Base-by-base conservation (phyloP, 2,113 vertebrate species). In the Tetraodon nigroviridis region DNA sequence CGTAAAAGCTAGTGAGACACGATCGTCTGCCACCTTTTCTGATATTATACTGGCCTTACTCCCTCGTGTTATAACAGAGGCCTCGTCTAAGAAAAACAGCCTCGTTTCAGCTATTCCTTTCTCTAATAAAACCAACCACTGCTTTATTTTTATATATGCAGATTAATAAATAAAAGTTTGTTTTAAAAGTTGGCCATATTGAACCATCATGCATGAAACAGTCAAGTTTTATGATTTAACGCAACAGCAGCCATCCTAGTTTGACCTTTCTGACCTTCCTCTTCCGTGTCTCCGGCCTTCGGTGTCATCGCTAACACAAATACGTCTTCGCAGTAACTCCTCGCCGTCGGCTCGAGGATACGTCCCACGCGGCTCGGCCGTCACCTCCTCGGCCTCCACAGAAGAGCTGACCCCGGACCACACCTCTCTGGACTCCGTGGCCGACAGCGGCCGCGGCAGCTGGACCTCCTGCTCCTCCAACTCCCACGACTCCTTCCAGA, bases 401-500 rank as follows among this genome's bases (percentile, higher is more conserved):
- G 94, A 97, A 75, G 95, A 97, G 90, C 92, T 95, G 82, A 90
- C 91, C 59, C 93, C 92, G 0, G 94, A 97, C n/a, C 93, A 93
- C 32, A 64, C 90, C 64, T 87, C 80, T 0, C 66, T 92, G 8
- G 95, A 96, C 82, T 89, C 92, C 0, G 87, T 83, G 37, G 93
- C 87, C 0, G 95, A 99, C 64, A 98, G 96, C 14, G 96, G 96
- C 45, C 92, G 94, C 15, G 95, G 95, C 51, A 99, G 95, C 86
- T 99, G 96, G 96, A 99, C 95, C 17, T 98, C 96, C 15, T 97
- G 94, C 87, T 98, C 96, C 4, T 97, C 94, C 79, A 97, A 90
- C 61, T 97, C 95, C 52, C 95, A 99, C 44, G 96, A 99, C 83
- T 96, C 93, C 80, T 94, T 98, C 86, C 96, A 97, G 85, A 94